phyloP scores from a whole-genome alignment of 2,797 vertebrate species.

The Hoplostethus atlanticus region DNA sequence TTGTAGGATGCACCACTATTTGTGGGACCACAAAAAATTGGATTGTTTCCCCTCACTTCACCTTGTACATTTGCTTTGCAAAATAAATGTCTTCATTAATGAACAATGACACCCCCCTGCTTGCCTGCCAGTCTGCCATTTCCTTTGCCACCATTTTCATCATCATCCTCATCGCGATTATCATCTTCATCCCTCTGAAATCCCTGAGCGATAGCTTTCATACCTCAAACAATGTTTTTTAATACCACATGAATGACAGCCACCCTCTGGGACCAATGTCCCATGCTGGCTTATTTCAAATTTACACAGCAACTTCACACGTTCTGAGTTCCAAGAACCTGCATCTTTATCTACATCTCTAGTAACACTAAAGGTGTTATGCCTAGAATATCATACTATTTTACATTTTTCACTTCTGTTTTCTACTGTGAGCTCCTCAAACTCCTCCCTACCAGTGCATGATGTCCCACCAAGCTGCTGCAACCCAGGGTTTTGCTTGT shows the following conservation, averaged over 20 bases:
- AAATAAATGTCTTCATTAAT: slow-evolving; percentile 43
- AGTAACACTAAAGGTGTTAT: slow-evolving; percentile 8
- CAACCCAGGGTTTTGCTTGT: slow-evolving; percentile 42
- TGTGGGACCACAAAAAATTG: slow-evolving; percentile 29
- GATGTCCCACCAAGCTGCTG: slow-evolving; percentile 25
- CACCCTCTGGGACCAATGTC: slow-evolving; percentile 52
- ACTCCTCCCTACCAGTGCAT: slow-evolving; percentile 11
- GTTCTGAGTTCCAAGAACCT: slow-evolving; percentile 38
- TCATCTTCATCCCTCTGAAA: slow-evolving; percentile 44
- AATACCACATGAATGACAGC: slow-evolving; percentile 53
- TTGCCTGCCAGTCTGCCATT: slow-evolving; percentile 12
- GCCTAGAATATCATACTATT: slow-evolving; percentile 30
- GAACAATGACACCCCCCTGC: slow-evolving; percentile 31
- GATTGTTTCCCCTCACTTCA: slow-evolving; percentile 30
- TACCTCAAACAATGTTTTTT: slow-evolving; percentile 56
- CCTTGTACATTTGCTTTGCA: slow-evolving; percentile 37
- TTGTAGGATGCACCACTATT: slow-evolving; percentile 55
- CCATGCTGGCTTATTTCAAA: slow-evolving; percentile 44
- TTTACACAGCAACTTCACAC: slow-evolving; percentile 39
- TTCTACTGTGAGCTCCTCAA: slow-evolving; percentile 29
- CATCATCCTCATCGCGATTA: slow-evolving; percentile 22
- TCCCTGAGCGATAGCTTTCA: slow-evolving; percentile 41
- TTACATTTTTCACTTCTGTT: slow-evolving; percentile 37
- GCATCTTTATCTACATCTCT: slow-evolving; percentile 44
- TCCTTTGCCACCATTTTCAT: slow-evolving; percentile 33